Conservation (phyloP, 2,888 invertebrate genomes). For the Harmothoe impar region DNA sequence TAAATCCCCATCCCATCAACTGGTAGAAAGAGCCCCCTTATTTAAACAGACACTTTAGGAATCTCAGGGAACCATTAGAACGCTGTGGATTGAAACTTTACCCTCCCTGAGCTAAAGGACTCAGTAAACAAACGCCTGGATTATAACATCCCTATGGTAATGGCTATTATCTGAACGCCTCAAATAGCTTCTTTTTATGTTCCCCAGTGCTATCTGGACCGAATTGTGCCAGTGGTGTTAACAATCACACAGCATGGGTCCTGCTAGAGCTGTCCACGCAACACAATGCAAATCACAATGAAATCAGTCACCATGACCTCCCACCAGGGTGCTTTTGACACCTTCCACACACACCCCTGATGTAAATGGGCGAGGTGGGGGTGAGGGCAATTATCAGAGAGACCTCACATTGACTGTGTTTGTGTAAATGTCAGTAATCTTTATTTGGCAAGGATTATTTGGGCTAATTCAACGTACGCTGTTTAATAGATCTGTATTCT, state of each 20-base stretch:
- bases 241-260: neutral
- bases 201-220: conserved; percentile 1
- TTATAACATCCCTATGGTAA: conserved; percentile 4
- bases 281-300: neutral
- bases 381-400: neutral
- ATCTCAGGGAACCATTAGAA: neutral
- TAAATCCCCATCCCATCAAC: neutral
- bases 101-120: neutral
- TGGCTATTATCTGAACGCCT: neutral
- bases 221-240: neutral
- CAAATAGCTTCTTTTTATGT: neutral
- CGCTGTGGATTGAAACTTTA: neutral
- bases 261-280: neutral
- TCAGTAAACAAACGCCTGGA: conserved; percentile 22
- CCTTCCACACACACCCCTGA: neutral
- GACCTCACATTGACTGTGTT: no score
- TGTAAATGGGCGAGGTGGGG: neutral
- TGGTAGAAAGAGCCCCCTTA: neutral
- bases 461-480: no score
- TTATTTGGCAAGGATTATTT: no score
- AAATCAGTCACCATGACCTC: conserved; percentile 25
- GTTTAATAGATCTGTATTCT: no score
- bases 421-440: no score
- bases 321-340: neutral
- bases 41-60: neutral